phyloP scores from a whole-genome alignment of 2,113 vertebrate genomes.

The Psammodynastes pulverulentus region DNA sequence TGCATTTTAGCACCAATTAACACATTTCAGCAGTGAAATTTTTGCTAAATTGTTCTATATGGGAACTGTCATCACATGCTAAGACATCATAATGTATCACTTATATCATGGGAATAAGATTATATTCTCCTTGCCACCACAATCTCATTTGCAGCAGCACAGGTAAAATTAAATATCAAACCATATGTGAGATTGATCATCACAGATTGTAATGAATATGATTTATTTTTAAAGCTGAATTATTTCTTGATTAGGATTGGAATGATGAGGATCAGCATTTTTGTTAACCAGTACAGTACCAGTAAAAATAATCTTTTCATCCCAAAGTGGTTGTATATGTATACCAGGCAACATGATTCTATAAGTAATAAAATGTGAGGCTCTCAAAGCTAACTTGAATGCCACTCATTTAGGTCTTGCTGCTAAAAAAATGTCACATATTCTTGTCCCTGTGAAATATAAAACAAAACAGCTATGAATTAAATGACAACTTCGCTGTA shows the following conservation, averaged over 20 bases:
- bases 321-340: background rate
- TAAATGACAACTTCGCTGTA: background rate
- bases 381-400: background rate
- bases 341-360: background rate
- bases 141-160: background rate
- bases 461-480: slow-evolving; percentile 11
- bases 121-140: background rate
- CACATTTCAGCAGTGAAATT: slow-evolving; percentile 12
- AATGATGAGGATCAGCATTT: background rate
- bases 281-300: background rate
- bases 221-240: background rate
- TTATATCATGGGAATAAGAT: background rate
- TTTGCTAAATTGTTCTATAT: slow-evolving; percentile 17
- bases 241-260: background rate
- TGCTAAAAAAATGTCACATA: background rate
- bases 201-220: background rate
- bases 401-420: background rate
- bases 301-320: background rate
- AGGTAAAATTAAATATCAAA: background rate
- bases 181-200: background rate
- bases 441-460: background rate
- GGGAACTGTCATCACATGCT: slow-evolving; percentile 12
- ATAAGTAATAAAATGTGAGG: background rate
- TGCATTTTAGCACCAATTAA: slow-evolving; percentile 21
- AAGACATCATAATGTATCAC: background rate